phyloP scores from a whole-genome alignment of 2,797 vertebrate species.

The Kryptopterus vitreolus region DNA sequence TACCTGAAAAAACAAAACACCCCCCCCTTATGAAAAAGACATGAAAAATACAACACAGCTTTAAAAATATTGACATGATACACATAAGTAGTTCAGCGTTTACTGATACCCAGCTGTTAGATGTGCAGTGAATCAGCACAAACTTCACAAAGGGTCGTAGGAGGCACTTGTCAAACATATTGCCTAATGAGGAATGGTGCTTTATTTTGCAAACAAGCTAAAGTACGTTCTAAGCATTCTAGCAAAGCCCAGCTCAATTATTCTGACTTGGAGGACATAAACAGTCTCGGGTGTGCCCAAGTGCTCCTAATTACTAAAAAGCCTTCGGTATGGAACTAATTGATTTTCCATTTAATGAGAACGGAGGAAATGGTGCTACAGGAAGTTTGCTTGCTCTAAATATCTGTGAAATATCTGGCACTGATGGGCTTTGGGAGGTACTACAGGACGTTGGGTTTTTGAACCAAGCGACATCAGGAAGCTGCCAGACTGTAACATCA shows the following conservation, averaged over 20 bases:
- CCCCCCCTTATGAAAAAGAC: neutral
- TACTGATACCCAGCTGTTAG: neutral
- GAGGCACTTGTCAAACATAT: conserved; percentile 29
- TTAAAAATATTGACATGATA: neutral
- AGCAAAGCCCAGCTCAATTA: conserved; percentile 23
- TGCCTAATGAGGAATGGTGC: conserved; percentile 24
- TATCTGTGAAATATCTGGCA: conserved; percentile 5
- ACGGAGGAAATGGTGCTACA: conserved; percentile 44
- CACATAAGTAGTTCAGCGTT: neutral
- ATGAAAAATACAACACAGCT: neutral
- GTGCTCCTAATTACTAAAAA: conserved; percentile 53
- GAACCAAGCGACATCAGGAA: conserved; percentile 13
- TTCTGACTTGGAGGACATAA: conserved; percentile 14
- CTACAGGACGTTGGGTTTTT: conserved; percentile 10
- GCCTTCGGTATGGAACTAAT: conserved; percentile 50
- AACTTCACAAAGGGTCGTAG: neutral
- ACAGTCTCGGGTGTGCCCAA: conserved; percentile 29
- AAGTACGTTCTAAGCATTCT: conserved; percentile 20
- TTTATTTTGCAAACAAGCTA: conserved; percentile 25
- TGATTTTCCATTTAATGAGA: conserved; percentile 53
- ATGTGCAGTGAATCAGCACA: conserved; percentile 11
- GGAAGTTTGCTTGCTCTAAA: conserved; percentile 18
- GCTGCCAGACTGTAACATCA: conserved; percentile 20
- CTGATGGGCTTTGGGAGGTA: neutral
- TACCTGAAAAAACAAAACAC: too few species aligned